These are phyloP conservation scores for Limnodromus scolopaceus DNA, from an alignment of 2,797 vertebrate genomes.

Conservation along the genomic window DNA sequence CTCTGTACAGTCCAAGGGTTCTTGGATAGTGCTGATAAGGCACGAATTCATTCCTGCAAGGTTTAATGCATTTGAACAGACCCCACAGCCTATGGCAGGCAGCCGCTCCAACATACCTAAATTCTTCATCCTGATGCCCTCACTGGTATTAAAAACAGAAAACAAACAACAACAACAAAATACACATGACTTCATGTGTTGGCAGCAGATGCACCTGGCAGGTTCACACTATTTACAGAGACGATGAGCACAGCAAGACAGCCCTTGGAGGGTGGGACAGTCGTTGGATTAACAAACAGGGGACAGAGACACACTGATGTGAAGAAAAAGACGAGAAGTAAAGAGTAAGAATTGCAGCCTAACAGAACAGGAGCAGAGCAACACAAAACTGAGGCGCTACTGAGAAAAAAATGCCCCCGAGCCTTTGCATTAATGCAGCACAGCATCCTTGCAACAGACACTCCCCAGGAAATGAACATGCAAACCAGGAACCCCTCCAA, in stretches of 20 bases:
- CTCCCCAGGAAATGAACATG: not conserved
- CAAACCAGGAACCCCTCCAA: not conserved
- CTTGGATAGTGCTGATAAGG: not conserved
- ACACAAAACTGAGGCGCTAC: not conserved
- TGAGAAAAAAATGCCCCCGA: rapidly evolving
- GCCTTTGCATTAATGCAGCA: not conserved
- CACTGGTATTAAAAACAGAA: not conserved
- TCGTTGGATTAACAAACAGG: not conserved
- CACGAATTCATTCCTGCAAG: not conserved
- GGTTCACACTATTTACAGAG: not conserved
- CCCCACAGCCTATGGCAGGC: not conserved
- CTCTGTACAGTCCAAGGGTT: not conserved
- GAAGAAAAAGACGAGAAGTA: not conserved
- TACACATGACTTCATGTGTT: slow-evolving; percentile 33
- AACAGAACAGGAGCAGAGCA: not conserved
- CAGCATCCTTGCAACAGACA: not conserved
- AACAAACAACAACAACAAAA: not conserved
- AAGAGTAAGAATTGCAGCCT: not conserved
- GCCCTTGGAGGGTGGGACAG: not conserved
- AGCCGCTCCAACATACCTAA: not conserved
- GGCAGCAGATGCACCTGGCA: slow-evolving; percentile 21
- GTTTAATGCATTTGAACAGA: not conserved
- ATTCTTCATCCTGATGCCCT: not conserved
- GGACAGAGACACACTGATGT: not conserved
- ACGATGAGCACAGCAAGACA: not conserved